Conservation (phyloP, 64 coral and sea anemone genomes). For the Catalaphyllia jardinei region DNA sequence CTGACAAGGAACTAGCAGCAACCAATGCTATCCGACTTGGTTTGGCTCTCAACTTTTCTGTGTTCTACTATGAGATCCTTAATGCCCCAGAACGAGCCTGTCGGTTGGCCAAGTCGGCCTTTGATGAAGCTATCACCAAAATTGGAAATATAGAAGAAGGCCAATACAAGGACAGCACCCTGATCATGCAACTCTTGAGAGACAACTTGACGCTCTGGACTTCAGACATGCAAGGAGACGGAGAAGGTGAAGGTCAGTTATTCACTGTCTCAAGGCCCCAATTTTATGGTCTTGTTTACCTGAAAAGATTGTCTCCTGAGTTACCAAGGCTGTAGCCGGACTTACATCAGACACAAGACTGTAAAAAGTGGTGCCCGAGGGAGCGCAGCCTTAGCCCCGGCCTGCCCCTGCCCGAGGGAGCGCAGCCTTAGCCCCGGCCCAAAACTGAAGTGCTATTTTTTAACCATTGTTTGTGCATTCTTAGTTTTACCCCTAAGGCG, state of each 20-base stretch:
- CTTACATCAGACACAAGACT: neutral
- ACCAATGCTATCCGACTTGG: slow-evolving; percentile 90
- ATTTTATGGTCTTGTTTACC: neutral
- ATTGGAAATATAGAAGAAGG: slow-evolving; percentile 73
- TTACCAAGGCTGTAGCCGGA: neutral
- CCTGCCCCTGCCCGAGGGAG: too few relatives aligned
- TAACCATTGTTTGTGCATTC: too few relatives aligned
- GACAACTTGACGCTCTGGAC: slow-evolving; percentile 95
- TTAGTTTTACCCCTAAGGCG: too few relatives aligned
- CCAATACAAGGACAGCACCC: slow-evolving; percentile 88
- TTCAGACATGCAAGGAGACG: slow-evolving; percentile 53
- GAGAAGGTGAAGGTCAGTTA: slow-evolving; percentile 3
- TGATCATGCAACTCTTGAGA: slow-evolving; percentile 95
- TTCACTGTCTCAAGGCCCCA: neutral
- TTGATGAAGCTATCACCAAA: slow-evolving; percentile 81
- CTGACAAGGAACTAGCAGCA: neutral
- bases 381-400: too few relatives aligned
- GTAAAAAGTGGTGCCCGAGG: too few relatives aligned
- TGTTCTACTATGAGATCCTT: slow-evolving; percentile 91
- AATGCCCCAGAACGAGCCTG: slow-evolving; percentile 60
- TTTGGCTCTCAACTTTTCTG: slow-evolving; percentile 90
- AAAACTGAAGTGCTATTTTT: too few relatives aligned
- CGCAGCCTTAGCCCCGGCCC: too few relatives aligned
- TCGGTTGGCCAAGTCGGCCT: slow-evolving; percentile 70
- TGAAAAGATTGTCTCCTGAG: neutral